Base-by-base conservation (phyloP, 2,113 vertebrate species). In the Plecturocebus donacophilus region DNA sequence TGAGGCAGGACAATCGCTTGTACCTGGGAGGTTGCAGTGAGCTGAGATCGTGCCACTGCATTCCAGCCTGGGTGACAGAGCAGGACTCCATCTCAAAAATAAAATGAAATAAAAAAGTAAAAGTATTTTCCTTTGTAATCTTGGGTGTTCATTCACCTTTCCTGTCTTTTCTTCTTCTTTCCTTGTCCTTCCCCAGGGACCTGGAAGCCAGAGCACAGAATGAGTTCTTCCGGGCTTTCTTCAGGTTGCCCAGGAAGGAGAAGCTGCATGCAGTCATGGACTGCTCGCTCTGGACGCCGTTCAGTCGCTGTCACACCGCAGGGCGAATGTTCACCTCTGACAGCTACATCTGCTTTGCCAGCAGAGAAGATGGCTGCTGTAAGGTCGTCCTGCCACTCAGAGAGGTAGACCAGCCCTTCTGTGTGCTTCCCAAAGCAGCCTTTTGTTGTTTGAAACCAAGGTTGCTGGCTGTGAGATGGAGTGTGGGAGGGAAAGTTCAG, bases 281-380 rank as follows among this genome's bases (percentile, higher is more conserved):
- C 52, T 99, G 99, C 73, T 99, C 99, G 5, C 98, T 99, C 23
- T 99, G 99, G 99, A 99, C 99, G 0, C 99, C 99, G 0, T 99
- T 99, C 73, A 99, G 99, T 19, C 99, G 99, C 98, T 99, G 99
- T 96, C 99, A 99, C 97, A 99, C 99, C 0, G 98, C 73, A 0
- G 99, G 99, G 38, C 99, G 98, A 0, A 99, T 99, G 91, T 99
- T 99, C 76, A 92, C 99, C 96, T 99, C 99, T 0, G 99, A 99
- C 98, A 98, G 98, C 66, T 99, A 99, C 20, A 97, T 99, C 98
- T 99, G 99, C 94, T 99, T 99, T 98, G 99, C 99, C 97, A 99
- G 99, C 98, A 99, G 99, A 64, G 99, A 99, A 94, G 99, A 99
- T 45, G 99, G 99, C 49, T 98, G 97, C 96, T 99, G 99, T 96